Conservation (phyloP, 2,797 vertebrate genomes). For the Selene dorsalis region DNA sequence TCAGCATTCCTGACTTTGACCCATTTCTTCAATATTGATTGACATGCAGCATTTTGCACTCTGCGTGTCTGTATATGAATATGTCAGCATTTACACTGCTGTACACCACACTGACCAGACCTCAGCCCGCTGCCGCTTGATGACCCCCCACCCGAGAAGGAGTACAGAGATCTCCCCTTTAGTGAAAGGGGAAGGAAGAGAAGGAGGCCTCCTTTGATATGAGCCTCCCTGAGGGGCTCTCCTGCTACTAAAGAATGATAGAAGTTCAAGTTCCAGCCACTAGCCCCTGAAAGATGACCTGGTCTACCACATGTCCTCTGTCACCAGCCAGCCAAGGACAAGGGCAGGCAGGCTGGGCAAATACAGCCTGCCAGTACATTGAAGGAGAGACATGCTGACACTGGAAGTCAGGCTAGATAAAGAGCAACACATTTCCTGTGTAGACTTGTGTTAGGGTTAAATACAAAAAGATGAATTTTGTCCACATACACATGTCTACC, state of each 20-base stretch:
- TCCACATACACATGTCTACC: background rate
- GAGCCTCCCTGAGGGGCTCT: constrained; percentile 76
- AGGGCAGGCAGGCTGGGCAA: constrained; percentile 57
- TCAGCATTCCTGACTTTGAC: constrained; percentile 47
- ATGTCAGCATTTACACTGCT: constrained; percentile 52
- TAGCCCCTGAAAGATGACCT: constrained; percentile 81
- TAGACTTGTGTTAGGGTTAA: background rate
- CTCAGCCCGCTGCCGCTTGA: constrained; percentile 35
- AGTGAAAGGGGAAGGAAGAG: constrained; percentile 74
- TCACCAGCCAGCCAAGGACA: constrained; percentile 77
- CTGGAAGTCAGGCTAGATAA: constrained; percentile 6
- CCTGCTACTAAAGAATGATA: constrained; percentile 72
- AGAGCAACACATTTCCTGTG: background rate
- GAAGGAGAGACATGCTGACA: constrained; percentile 26
- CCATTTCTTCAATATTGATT: constrained; percentile 59
- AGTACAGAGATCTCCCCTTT: constrained; percentile 49
- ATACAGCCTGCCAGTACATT: constrained; percentile 24
- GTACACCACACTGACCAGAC: constrained; percentile 51
- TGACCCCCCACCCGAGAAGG: constrained; percentile 48
- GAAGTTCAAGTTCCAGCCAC: constrained; percentile 81
- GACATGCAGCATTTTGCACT: constrained; percentile 58
- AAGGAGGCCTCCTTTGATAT: constrained; percentile 74
- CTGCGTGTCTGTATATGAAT: constrained; percentile 40
- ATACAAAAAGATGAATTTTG: background rate
- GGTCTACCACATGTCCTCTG: constrained; percentile 78